Base-by-base conservation (phyloP, 2,113 vertebrate genomes). In the Caranx ignobilis region DNA sequence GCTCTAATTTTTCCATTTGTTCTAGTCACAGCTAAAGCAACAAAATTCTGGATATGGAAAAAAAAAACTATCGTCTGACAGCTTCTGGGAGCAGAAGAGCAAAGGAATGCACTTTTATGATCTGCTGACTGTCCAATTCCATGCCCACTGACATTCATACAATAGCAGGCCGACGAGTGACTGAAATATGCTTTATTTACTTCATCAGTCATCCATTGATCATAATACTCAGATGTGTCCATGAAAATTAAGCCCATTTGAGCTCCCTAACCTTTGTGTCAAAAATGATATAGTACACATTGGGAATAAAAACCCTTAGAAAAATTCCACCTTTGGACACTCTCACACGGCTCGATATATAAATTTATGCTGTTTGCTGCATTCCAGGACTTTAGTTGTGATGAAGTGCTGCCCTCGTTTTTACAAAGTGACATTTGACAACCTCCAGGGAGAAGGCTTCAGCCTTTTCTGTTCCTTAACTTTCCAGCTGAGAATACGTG, bases 121-220 rank as follows among this genome's bases (percentile, higher is more conserved):
- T 52, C 11, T 60, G 73, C 79, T 63, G 77, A 77, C 68, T 66
- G 54, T 70, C 63, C 61, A 43, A 35, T 54, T 70, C 61, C 34
- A 75, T 59, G 47, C 47, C 74, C 70, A 32, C 81, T 85, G 79
- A 79, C 79, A 81, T 82, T 79, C 37, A 78, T 63, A 63, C 57
- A 68, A 62, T 9, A 70, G 45, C 55, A 56, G 19, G 26, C 50
- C 32, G 19, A 12, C 50, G 45, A 45, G 50, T 59, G 37, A 67
- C 60, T 68, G 50, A 50, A 75, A 54, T 57, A 79, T 71, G 39
- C 57, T 32, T 55, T 63, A 79, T 71, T 77, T 47, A 84, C 41
- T 61, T 68, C 6, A 76, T 57, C 60, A 47, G 48, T 26, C 47
- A 43, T 70, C 55, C 54, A 76, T 73, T 70, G 63, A 88, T 88